Percentiles rank a stretch among this genome's conserved stretches.
These are phyloP conservation scores for Ceraclea dissimilis DNA, from an alignment of 2,888 invertebrate species.

Conservation along the genomic window DNA sequence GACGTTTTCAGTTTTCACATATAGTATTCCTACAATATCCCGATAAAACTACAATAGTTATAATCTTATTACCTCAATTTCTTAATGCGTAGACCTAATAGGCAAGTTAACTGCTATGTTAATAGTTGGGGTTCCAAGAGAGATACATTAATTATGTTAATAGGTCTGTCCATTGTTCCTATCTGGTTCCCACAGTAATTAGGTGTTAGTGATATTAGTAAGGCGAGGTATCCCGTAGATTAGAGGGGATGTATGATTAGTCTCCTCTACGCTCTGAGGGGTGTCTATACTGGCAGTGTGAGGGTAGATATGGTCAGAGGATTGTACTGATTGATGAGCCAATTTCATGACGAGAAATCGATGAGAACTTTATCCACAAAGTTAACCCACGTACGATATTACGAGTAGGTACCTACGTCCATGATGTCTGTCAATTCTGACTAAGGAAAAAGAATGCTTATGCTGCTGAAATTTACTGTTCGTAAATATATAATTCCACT, in stretches of 20 bases:
- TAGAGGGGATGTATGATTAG: neutral
- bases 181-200: conserved; percentile 1
- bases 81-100: no score
- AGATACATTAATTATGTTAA: neutral
- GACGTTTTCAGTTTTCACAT: no score
- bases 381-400: neutral
- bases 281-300: neutral
- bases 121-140: neutral
- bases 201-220: neutral
- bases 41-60: no score
- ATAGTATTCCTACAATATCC: no score
- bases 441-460: no score
- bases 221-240: neutral
- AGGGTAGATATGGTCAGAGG: neutral
- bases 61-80: no score
- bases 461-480: no score
- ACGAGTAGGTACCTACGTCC: no score
- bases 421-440: no score
- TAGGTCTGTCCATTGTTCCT: neutral
- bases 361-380: neutral
- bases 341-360: neutral
- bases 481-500: no score
- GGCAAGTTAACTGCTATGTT: no score
- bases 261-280: neutral
- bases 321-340: neutral